Percentiles rank a stretch among this genome's conserved stretches.
Conservation (phyloP, 1,140 invertebrate species). For the Onthophagus taurus region DNA sequence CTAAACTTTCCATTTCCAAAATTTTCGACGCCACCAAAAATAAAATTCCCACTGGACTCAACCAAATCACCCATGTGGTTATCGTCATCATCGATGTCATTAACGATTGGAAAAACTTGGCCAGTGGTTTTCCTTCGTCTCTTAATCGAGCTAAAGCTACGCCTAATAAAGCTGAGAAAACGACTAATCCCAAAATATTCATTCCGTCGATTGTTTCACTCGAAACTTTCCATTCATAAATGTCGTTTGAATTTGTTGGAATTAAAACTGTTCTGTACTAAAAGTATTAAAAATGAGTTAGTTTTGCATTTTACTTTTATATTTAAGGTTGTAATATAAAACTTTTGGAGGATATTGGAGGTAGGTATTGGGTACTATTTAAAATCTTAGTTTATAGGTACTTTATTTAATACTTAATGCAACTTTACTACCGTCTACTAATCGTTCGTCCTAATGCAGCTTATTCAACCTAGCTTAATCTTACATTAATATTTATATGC, state of each 20-base stretch:
- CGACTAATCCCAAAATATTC: slow-evolving; percentile 63
- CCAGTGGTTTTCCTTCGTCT: slow-evolving; percentile 49
- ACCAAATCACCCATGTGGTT: slow-evolving; percentile 62
- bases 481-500: too few species aligned
- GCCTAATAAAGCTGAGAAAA: slow-evolving; percentile 56
- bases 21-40: slow-evolving; percentile 75
- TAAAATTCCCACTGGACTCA: slow-evolving; percentile 74
- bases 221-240: slow-evolving; percentile 44
- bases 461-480: too few species aligned
- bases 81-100: slow-evolving; percentile 63
- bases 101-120: slow-evolving; percentile 53
- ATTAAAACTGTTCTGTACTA: slow-evolving; percentile 7
- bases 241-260: slow-evolving; percentile 23
- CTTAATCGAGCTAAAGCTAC: slow-evolving; percentile 57
- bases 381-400: too few species aligned
- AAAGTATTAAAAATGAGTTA: not conserved
- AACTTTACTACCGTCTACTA: too few species aligned
- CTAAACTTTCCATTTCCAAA: slow-evolving; percentile 67
- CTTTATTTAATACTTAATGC: too few species aligned
- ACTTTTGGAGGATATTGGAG: too few species aligned
- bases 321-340: too few species aligned
- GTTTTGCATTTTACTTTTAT: not conserved
- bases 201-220: slow-evolving; percentile 45
- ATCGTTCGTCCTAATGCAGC: too few species aligned
- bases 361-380: too few species aligned